These are phyloP conservation scores for Eubasilissa splendida DNA, from an alignment of 2,888 invertebrate genomes.

Conservation along the genomic window DNA sequence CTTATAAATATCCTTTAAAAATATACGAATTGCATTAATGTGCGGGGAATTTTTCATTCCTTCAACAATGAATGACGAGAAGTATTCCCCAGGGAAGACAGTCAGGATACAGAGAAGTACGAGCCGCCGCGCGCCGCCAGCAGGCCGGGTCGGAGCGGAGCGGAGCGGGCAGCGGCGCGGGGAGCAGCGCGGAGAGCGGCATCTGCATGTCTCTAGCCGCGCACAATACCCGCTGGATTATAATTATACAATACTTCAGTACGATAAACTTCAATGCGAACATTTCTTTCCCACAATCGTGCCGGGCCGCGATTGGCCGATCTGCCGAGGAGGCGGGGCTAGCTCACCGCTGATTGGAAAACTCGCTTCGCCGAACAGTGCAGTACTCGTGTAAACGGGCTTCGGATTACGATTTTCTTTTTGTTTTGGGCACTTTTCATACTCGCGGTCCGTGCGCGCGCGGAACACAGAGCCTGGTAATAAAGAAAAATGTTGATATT, in stretches of 20 bases:
- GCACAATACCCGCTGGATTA: conserved; percentile 41
- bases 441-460: no score
- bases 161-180: background rate
- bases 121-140: conserved; percentile 2
- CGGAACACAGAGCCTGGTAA: no score
- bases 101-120: no score
- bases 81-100: background rate
- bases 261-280: conserved; percentile 53
- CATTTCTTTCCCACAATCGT: conserved; percentile 54
- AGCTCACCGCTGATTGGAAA: conserved; percentile 51
- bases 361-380: conserved; percentile 39
- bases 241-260: conserved; percentile 52
- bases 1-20: no score
- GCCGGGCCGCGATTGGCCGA: conserved; percentile 50
- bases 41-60: no score
- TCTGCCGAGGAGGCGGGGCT: conserved; percentile 50
- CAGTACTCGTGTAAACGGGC: background rate
- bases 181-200: conserved; percentile 5
- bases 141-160: background rate
- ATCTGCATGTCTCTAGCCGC: conserved; percentile 37
- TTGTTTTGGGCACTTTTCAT: background rate
- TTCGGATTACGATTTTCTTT: conserved; percentile 4
- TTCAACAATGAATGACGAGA: no score
- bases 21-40: no score
- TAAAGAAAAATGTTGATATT: no score